Conservation (phyloP, 2,113 vertebrate species). For the Pseudopipra pipra region DNA sequence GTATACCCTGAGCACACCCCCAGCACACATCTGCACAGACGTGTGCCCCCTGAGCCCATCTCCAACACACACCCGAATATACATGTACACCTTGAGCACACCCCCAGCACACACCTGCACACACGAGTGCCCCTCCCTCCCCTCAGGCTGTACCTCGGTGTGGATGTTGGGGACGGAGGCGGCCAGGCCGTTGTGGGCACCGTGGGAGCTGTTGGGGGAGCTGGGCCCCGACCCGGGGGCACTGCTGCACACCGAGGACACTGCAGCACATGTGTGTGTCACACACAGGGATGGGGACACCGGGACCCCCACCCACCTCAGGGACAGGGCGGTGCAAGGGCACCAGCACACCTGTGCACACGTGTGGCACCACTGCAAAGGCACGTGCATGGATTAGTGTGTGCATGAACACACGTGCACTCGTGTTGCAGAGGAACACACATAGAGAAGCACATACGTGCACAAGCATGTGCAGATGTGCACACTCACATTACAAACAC, state of each 20-base stretch:
- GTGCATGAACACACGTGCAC: neutral
- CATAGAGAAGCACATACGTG: too few relatives aligned
- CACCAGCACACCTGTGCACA: neutral
- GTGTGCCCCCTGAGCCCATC: neutral
- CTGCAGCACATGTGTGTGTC: neutral
- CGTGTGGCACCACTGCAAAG: neutral
- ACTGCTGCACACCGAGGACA: conserved; percentile 74
- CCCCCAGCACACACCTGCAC: neutral
- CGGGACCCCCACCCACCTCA: neutral
- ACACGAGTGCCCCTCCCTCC: neutral
- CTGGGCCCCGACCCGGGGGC: conserved; percentile 69
- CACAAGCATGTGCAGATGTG: neutral
- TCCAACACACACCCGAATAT: neutral
- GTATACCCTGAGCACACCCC: neutral
- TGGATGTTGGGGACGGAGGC: conserved; percentile 87
- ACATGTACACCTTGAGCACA: neutral
- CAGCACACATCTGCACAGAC: neutral
- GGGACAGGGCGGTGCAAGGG: neutral
- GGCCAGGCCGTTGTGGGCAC: conserved; percentile 84
- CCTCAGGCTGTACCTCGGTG: conserved; percentile 62
- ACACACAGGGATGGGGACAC: neutral
- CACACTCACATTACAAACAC: too few relatives aligned
- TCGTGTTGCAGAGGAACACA: neutral
- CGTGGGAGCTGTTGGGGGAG: conserved; percentile 40
- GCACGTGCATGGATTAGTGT: neutral